These are phyloP conservation scores for Cuniculus paca DNA, from an alignment of 2,797 vertebrate species.

Conservation along the genomic window DNA sequence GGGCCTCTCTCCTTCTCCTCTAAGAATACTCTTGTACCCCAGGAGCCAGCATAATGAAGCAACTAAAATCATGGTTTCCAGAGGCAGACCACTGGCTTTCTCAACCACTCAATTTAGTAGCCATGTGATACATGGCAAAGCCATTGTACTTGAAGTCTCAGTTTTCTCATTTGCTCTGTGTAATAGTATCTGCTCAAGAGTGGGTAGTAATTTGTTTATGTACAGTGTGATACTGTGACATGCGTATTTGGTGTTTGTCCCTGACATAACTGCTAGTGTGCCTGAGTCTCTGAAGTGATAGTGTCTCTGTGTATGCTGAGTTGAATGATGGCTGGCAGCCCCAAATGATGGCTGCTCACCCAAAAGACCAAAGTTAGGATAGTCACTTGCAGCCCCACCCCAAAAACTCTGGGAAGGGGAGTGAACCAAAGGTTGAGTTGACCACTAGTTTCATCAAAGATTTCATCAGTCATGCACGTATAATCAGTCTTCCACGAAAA, in stretches of 20 bases:
- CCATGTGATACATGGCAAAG: not conserved
- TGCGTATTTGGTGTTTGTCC: not conserved
- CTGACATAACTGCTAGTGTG: not conserved
- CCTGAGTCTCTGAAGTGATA: not conserved
- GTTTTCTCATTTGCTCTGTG: not conserved
- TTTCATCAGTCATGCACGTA: no score
- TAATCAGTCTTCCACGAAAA: not conserved
- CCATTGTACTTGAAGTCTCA: slow-evolving; percentile 9
- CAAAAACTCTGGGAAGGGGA: not conserved
- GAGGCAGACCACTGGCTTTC: not conserved
- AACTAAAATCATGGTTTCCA: not conserved
- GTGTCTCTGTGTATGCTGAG: not conserved
- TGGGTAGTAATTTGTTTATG: not conserved
- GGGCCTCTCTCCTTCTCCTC: not conserved
- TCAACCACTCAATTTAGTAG: not conserved
- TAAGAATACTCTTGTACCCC: not conserved
- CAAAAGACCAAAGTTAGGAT: not conserved
- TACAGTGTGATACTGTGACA: not conserved
- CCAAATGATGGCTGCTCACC: not conserved
- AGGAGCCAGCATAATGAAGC: not conserved
- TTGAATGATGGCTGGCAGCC: not conserved
- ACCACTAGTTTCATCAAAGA: not conserved
- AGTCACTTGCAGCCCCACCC: not conserved
- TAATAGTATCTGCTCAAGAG: not conserved
- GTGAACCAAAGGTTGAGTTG: not conserved